These are phyloP conservation scores for Rhinolophus sinicus DNA, from an alignment of 2,113 vertebrate genomes.

Conservation along the genomic window DNA sequence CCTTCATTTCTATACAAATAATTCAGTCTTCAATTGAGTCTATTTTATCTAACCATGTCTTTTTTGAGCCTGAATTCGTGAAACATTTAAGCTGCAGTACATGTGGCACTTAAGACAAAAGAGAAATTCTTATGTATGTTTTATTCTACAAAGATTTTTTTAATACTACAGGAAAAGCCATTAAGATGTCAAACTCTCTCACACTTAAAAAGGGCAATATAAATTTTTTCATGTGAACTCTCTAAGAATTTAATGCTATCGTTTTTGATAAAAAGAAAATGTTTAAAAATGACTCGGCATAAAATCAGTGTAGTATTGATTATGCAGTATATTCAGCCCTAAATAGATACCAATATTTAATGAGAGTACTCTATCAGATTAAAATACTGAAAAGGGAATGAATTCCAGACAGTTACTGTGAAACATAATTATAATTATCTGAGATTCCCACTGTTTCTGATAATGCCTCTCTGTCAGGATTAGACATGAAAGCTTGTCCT, in stretches of 20 bases:
- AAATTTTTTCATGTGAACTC: neutral
- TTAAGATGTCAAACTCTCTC: constrained; percentile 6
- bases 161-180: neutral
- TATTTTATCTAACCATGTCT: neutral
- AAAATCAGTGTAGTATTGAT: neutral
- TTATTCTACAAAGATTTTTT: neutral
- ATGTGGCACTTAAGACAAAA: neutral
- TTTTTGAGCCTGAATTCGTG: neutral
- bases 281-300: neutral
- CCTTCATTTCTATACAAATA: neutral
- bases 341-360: constrained; percentile 41
- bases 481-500: neutral
- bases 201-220: constrained; percentile 24
- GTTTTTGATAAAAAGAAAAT: constrained; percentile 19
- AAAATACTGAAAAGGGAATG: constrained; percentile 40
- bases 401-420: neutral
- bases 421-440: constrained; percentile 17
- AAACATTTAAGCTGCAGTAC: neutral
- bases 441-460: neutral
- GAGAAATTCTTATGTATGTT: constrained; percentile 20
- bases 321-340: neutral
- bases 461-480: neutral
- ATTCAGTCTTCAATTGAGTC: neutral
- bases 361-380: neutral
- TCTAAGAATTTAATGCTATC: neutral